Percentiles rank a stretch among this genome's conserved stretches.
Evolutionary conservation across 2,888 invertebrate species (phyloP).

Genomic region (Xanthorhoe spadicearia): DNA sequence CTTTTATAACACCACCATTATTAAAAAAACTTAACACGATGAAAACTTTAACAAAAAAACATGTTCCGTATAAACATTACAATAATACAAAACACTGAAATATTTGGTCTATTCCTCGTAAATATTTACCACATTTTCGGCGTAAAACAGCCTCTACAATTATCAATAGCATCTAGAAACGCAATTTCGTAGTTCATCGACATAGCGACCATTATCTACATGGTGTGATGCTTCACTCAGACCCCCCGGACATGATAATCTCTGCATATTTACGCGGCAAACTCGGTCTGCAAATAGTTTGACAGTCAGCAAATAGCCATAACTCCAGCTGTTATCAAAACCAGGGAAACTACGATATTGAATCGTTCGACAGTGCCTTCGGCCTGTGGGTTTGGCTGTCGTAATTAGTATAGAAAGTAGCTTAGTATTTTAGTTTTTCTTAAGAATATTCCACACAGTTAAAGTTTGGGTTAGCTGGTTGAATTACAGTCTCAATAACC

Average conservation of each 20-base stretch:
- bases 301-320: conserved; percentile 26
- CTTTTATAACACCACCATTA: no score
- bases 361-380: background rate
- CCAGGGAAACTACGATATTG: background rate
- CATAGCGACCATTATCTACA: conserved; percentile 25
- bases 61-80: no score
- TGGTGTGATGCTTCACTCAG: conserved; percentile 23
- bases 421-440: no score
- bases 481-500: no score
- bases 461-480: no score
- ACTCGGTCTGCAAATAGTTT: conserved; percentile 25
- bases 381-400: background rate
- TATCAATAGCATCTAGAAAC: background rate
- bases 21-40: no score
- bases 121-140: no score
- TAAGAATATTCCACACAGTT: no score
- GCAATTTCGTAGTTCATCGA: conserved; percentile 24
- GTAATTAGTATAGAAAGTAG: background rate
- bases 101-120: no score
- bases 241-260: conserved; percentile 43
- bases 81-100: no score
- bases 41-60: no score
- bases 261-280: conserved; percentile 31
- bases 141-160: background rate
- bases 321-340: conserved; percentile 14